Percentiles rank a stretch among this genome's conserved stretches.
Evolutionary conservation across 2,113 vertebrate species (phyloP).

Genomic region (Phoenicopterus ruber): DNA sequence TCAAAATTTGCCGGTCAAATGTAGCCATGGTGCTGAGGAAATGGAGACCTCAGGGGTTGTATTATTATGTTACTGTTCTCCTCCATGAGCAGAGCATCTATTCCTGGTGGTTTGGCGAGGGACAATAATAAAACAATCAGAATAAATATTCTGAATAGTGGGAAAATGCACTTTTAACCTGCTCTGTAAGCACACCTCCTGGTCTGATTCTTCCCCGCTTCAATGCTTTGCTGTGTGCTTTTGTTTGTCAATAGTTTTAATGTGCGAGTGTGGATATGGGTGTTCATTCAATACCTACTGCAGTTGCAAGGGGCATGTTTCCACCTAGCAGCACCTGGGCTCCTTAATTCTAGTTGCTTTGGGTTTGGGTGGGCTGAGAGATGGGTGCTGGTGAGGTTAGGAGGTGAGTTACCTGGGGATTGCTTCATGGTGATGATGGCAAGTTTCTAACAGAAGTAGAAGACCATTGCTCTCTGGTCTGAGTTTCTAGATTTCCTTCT

Average conservation of each 20-base stretch:
- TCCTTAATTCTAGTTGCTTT: neutral
- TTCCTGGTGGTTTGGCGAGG: neutral
- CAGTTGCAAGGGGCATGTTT: neutral
- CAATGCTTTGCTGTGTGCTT: neutral
- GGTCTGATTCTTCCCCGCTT: neutral
- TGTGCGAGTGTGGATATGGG: neutral
- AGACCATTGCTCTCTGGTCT: neutral
- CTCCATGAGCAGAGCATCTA: neutral
- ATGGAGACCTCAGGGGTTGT: neutral
- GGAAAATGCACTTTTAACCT: constrained; percentile 35
- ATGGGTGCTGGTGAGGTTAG: neutral
- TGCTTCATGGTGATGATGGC: neutral
- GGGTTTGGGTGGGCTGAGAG: neutral
- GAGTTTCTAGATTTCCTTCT: neutral
- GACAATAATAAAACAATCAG: neutral
- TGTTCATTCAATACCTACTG: neutral
- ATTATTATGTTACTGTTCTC: neutral
- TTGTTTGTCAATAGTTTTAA: neutral
- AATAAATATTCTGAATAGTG: constrained; percentile 15
- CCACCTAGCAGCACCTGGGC: neutral
- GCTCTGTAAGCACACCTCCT: neutral
- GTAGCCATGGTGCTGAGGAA: neutral
- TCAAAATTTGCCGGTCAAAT: neutral
- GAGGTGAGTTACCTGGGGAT: neutral
- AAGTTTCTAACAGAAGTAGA: neutral